Base-by-base conservation (phyloP, 2,113 vertebrate species). In the Condylura cristata region DNA sequence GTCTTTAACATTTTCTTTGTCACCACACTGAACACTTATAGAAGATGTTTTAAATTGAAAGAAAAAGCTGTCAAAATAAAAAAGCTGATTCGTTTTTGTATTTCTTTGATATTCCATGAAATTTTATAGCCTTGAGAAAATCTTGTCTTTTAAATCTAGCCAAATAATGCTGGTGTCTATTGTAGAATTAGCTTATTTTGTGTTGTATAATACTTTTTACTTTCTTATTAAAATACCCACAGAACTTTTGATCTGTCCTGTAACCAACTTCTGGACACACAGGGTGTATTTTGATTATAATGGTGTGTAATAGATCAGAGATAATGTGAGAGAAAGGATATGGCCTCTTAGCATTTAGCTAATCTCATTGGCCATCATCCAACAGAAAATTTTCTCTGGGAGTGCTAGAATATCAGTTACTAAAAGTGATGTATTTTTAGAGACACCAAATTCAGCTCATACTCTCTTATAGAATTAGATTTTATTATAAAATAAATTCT, bases 301-400 rank as follows among this genome's bases (percentile, higher is more conserved):
- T 86, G 93, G 97, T 96, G 96, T 96, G 96, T 98, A 98, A 94
- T 94, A 97, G 75, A 95, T 92, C 92, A 91, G 94, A 96, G 94
- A 96, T 95, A 97, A 96, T 91, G 81, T 97, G 96, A 97, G 60
- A 97, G 39, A 98, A 98, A 97, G 95, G 96, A 95, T 97, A 95
- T 93, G 82, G 91, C 48, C 91, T 97, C 90, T 96, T 97, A 96
- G 71, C 92, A 41, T 94, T 96, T 96, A 96, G 46, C 53, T 96
- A 96, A 98, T 98, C 97, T 97, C 34, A 80, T 89, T 98, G 98
- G 97, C 93, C 79, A 97, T 98, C 97, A 95, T 94, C 97, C 97
- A 98, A 91, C 94, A 98, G 96, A 97, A 98, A 96, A 93, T 96
- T 97, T 98, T 97, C 96, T 97, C 89, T 97, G 81, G 72, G 95